Evolutionary conservation across 1,140 invertebrate genomes (phyloP), one percentile per base, ranked within the genome.

Genomic region (Dendrolimus punctatus): DNA sequence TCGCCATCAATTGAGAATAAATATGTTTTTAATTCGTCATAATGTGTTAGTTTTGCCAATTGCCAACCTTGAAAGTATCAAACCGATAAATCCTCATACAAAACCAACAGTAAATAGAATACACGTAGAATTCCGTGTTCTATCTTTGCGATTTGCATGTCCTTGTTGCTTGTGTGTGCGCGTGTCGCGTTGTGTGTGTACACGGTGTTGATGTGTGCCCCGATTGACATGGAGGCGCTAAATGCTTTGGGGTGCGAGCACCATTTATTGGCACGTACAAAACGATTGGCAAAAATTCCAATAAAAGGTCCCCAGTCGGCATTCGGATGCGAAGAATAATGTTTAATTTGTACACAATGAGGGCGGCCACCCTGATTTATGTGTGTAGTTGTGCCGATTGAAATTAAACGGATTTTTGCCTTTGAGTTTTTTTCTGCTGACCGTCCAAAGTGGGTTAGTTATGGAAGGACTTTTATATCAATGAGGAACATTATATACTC

Each of bases 231-330:
- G 70, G 72, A 80, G 64, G 63, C 73, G 72, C 70, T 83, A 80
- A 80, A 76, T 74, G 70, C 60, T 55, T 65, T 66, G 62, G 71
- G 77, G 75, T 69, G 70, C 65, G 65, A 65, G 58, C 68, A 66
- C 70, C 82, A 80, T 84, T 80, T 84, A 82, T 84, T 84, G 80
- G 76, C 79, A 82, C 80, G 80, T 78, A 78, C 23, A 23, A 63
- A 55, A 49, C 55, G 76, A 78, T 81, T 78, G 76, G 76, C 73
- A 83, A 84, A 80, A 84, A 84, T 84, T 84, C 80, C 80, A 84
- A 84, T 84, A 84, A 79, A 74, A 72, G 70, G 71, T 66, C 67
- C 65, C 64, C 48, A 40, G 44, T 51, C 57, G 46, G 36, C 5
- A 48, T 43, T 51, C 45, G 51, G 51, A 53, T 71, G 77, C 77